Percentiles rank a stretch among this genome's conserved stretches.
Evolutionary conservation across 1,140 invertebrate species (phyloP).

Genomic region (Sycobia sp.): DNA sequence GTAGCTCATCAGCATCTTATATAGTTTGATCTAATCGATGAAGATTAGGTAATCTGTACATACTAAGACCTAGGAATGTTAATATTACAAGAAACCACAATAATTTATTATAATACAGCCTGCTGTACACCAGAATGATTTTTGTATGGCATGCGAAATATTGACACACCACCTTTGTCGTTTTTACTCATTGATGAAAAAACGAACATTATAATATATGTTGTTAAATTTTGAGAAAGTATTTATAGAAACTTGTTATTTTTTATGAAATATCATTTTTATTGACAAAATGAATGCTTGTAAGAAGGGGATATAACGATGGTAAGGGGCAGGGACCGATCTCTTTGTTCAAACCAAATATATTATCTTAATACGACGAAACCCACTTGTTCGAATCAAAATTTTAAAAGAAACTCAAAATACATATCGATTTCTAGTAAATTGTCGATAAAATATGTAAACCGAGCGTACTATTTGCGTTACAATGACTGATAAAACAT

Average conservation of each 20-base stretch:
- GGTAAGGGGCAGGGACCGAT: conserved; percentile 51
- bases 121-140: conserved; percentile 60
- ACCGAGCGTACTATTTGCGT: conserved; percentile 28
- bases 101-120: conserved; percentile 62
- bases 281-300: conserved; percentile 48
- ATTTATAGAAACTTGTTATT: conserved; percentile 33
- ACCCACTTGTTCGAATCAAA: conserved; percentile 5
- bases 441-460: conserved; percentile 22
- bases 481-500: conserved; percentile 34
- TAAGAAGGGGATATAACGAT: conserved; percentile 50
- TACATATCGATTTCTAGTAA: conserved; percentile 22
- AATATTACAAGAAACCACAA: conserved; percentile 61
- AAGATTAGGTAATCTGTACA: conserved; percentile 56
- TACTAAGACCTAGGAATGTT: conserved; percentile 61
- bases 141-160: conserved; percentile 50
- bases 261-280: conserved; percentile 47
- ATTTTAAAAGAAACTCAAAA: conserved; percentile 18
- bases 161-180: conserved; percentile 35
- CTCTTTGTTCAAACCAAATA: conserved; percentile 22
- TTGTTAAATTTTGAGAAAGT: conserved; percentile 34
- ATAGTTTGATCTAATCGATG: conserved; percentile 49
- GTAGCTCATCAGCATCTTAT: conserved; percentile 29
- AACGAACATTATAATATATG: conserved; percentile 15
- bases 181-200: conserved; percentile 13
- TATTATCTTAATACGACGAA: conserved; percentile 8